These are phyloP conservation scores for Sphaerodactylus townsendi DNA, from an alignment of 2,113 vertebrate species.

Conservation along the genomic window DNA sequence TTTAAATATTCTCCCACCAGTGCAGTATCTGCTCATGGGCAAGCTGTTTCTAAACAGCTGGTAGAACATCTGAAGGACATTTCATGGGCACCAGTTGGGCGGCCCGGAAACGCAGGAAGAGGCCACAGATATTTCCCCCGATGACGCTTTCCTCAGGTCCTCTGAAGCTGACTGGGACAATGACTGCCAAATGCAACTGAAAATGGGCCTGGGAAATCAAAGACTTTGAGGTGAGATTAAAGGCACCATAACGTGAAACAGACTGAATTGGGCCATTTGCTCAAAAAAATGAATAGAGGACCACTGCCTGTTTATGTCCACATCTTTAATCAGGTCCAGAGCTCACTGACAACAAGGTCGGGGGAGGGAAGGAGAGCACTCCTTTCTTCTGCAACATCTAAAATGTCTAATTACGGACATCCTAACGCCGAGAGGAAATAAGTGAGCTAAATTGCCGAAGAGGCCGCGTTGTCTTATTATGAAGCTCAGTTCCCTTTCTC, in stretches of 20 bases:
- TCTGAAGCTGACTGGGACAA: too few species aligned
- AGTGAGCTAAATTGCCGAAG: slow-evolving; percentile 11
- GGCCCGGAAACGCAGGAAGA: background rate
- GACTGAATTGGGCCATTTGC: rapidly evolving
- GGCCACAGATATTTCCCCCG: too few species aligned
- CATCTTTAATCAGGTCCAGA: background rate
- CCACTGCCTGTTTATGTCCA: rapidly evolving
- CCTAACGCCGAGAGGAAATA: background rate
- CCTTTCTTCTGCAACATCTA: slow-evolving; percentile 21
- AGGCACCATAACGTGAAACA: rapidly evolving
- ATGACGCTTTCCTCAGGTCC: background rate
- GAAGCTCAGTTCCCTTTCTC: slow-evolving; percentile 24
- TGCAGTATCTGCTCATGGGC: too few species aligned
- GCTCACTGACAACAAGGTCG: background rate
- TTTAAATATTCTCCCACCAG: background rate
- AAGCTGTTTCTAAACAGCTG: background rate
- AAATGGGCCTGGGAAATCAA: rapidly evolving
- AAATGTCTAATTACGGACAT: slow-evolving; percentile 37
- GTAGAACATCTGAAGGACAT: background rate
- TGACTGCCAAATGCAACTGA: rapidly evolving
- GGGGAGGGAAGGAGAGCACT: background rate
- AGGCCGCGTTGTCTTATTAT: background rate
- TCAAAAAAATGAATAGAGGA: background rate
- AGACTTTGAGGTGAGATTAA: background rate
- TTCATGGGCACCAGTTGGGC: background rate